Base-by-base conservation (phyloP, 2,888 invertebrate genomes). In the Pollenia amentaria region DNA sequence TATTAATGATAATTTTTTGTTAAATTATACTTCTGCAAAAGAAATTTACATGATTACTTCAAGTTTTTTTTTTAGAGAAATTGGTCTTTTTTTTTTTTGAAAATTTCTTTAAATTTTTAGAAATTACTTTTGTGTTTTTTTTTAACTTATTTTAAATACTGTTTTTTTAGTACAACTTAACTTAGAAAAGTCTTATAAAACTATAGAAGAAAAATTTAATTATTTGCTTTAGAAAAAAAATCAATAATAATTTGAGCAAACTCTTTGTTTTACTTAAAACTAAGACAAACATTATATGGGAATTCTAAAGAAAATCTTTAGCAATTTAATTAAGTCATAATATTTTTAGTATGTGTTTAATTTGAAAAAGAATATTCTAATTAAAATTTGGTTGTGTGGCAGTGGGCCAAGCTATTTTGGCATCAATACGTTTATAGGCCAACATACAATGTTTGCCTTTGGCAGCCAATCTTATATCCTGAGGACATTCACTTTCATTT, bases 321-420 rank as follows among this genome's bases (percentile, higher is more conserved):
- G 72, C 4, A 38, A 42, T 62, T 75, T 46, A 83, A 79, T 85
- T 78, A 87, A 87, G 75, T 84, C 72, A 77, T 67, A 64, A 60
- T 69, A 12, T 21, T 18, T 46, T 73, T 51, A 29, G 40, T 16
- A 11, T 73, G 46, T 12, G 8, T 14, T 62, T 18, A 44, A 60
- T 60, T 29, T 57, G 8, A 14, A 29, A n/a, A 70, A 44, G 8
- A 53, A 53, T 6, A 42, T 40, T 67, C 51, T 85, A 88, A 65
- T 85, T 87, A 80, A 72, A 87, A 72, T 85, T 78, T 46, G 90
- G 89, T 79, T 91, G 91, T 8, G 91, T 89, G 11, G 91, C 90
- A 95, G 79, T 93, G 38, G 99, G 99, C 99, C 99, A 99, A 82
- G 98, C 98, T 89, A 99, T 99, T 94, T 98, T 99, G 42, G 98